Evolutionary conservation across 2,797 vertebrate species (phyloP).

Genomic region (Poecilia picta): DNA sequence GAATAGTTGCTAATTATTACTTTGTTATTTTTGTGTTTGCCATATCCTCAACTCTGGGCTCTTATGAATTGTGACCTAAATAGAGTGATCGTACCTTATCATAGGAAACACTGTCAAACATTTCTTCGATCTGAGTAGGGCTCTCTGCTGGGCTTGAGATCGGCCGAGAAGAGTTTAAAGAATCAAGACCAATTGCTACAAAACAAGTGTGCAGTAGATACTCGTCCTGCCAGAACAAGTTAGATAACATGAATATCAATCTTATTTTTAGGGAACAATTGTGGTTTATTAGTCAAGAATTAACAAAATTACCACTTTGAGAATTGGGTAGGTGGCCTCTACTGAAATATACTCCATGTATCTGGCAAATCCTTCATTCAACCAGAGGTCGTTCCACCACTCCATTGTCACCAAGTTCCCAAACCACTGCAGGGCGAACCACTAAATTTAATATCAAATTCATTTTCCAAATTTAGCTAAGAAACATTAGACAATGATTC

Average conservation of each 20-base stretch:
- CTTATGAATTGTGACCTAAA: not conserved
- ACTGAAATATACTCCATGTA: conserved; percentile 86
- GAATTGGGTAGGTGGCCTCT: conserved; percentile 80
- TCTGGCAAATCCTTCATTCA: conserved; percentile 86
- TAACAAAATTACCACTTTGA: conserved; percentile 75
- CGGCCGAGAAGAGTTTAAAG: conserved; percentile 83
- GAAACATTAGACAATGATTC: not conserved
- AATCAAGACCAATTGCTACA: conserved; percentile 79
- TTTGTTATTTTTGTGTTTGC: not conserved
- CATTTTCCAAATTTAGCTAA: not conserved
- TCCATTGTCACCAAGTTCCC: conserved; percentile 88
- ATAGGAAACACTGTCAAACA: conserved; percentile 85
- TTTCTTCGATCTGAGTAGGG: conserved; percentile 84
- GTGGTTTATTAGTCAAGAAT: not conserved
- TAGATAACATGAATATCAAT: conserved; percentile 13
- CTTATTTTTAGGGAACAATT: not conserved
- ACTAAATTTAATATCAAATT: not conserved
- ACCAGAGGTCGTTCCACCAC: conserved; percentile 88
- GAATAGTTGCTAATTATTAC: not conserved
- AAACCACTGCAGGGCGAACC: conserved; percentile 80
- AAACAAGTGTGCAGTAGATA: conserved; percentile 80
- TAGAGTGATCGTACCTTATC: conserved; percentile 59
- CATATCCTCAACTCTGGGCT: not conserved
- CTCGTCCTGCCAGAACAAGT: conserved; percentile 74
- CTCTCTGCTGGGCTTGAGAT: conserved; percentile 83